Evolutionary conservation across 2,888 invertebrate species (phyloP), one percentile per base, ranked within the genome.

Genomic region (Rhagonycha fulva): DNA sequence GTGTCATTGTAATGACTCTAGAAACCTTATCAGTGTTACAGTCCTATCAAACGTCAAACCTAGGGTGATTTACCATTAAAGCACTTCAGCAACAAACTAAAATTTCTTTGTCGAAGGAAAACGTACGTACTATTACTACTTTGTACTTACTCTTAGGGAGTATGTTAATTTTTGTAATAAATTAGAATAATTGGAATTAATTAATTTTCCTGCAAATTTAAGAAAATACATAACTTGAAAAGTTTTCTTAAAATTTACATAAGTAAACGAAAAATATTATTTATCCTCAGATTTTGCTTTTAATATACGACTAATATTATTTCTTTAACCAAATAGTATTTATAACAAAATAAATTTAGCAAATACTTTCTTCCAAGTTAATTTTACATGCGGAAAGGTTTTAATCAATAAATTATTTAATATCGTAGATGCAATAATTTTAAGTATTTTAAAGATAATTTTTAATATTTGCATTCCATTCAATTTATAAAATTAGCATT

Each of bases 1-100:
- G 77, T 78, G 79, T 79, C 74, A 72, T 72, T 72, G 77, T 79
- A 79, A 79, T 77, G 79, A 79, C 77, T 77, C 74, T 63, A 61
- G 70, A 68, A 77, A 74, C 77, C 77, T 79, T 79, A 79, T 79
- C 79, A 76, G 76, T 75, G 70, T 74, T 74, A 76, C 70, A 76
- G 71, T 68, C 71, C 67, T 74, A 73, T 73, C 68, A 67, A 76
- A 74, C 63, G 74, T 76, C 71, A 68, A 76, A 76, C 67, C 70
- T 70, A 73, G 71, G 70, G 73, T 76, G 73, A 73, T 76, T 76
- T 76, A 76, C 70, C 23, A 74, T 47, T 72, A 28, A 62, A 68
- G 63, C 70, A 70, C 61, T 74, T 61, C n/a, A 74, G 70, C 69
- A 69, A 70, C 32, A 66, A 66, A 26, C 63, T 66, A 14, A 66